Percentiles rank a stretch among this genome's conserved stretches.
These are phyloP conservation scores for Epinotia nisella DNA, from an alignment of 2,888 invertebrate genomes.

Conservation along the genomic window DNA sequence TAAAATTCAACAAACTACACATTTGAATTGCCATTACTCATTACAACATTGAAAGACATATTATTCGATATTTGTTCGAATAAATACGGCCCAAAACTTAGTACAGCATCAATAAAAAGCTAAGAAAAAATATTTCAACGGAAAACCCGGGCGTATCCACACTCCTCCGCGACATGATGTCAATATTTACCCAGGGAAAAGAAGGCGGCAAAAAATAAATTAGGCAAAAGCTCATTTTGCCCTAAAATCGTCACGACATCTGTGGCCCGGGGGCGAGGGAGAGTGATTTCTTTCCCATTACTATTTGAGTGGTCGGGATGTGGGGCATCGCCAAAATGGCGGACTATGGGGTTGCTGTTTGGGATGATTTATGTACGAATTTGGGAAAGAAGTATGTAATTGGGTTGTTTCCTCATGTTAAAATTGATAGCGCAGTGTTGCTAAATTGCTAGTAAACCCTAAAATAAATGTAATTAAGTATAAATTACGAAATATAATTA, in stretches of 20 bases:
- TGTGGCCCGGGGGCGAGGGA: constrained; percentile 67
- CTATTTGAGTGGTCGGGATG: constrained; percentile 62
- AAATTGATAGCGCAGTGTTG: too few relatives aligned
- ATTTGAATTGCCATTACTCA: too few relatives aligned
- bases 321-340: constrained; percentile 48
- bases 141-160: constrained; percentile 60
- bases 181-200: constrained; percentile 82
- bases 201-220: constrained; percentile 85
- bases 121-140: neutral
- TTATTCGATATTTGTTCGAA: too few relatives aligned
- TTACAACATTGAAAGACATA: too few relatives aligned
- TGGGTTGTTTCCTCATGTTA: too few relatives aligned
- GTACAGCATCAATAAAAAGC: neutral
- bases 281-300: constrained; percentile 71
- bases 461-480: too few relatives aligned
- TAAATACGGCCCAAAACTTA: too few relatives aligned
- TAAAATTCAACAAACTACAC: neutral
- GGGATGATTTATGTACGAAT: constrained; percentile 46
- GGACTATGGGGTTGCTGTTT: constrained; percentile 47
- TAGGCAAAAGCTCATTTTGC: constrained; percentile 83
- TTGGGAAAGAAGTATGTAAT: constrained; percentile 3
- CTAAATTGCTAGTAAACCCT: too few relatives aligned
- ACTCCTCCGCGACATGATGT: constrained; percentile 57
- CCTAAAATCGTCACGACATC: constrained; percentile 77
- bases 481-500: too few relatives aligned